A percentile compares a stretch with the other conserved stretches of the same genome.
These are phyloP conservation scores for Enteromius afrohamiltoni DNA, from an alignment of 2,797 vertebrate species.

Conservation along the genomic window DNA sequence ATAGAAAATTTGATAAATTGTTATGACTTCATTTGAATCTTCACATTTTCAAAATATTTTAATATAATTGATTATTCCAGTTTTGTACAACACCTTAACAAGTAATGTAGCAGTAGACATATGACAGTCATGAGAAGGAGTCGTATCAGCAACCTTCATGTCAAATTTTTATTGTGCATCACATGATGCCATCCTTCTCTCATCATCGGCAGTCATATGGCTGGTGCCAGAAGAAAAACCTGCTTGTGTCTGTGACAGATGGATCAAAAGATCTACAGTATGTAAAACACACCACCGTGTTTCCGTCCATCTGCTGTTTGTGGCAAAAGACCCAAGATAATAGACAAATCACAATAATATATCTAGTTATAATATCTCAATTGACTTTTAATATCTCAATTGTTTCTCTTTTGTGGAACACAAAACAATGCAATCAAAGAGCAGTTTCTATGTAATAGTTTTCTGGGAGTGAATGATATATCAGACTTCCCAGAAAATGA, in stretches of 20 bases:
- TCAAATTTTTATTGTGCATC: not conserved
- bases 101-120: not conserved
- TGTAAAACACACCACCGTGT: slow-evolving; percentile 8
- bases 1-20: too few species aligned
- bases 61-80: not conserved
- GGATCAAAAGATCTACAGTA: slow-evolving; percentile 2
- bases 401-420: not conserved
- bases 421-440: not conserved
- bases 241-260: not conserved
- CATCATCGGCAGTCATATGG: not conserved
- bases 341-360: not conserved
- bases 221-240: slow-evolving; percentile 1
- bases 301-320: not conserved
- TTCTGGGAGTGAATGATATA: not conserved
- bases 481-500: not conserved
- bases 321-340: not conserved
- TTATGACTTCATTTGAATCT: too few species aligned
- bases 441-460: not conserved
- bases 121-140: not conserved
- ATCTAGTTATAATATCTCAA: too few species aligned
- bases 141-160: not conserved
- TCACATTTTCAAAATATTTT: not conserved
- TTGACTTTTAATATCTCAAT: too few species aligned
- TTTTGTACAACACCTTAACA: not conserved
- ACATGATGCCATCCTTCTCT: not conserved